These are phyloP conservation scores for Pygmarrhopalites habei DNA, from an alignment of 1,140 invertebrate genomes.

Conservation along the genomic window DNA sequence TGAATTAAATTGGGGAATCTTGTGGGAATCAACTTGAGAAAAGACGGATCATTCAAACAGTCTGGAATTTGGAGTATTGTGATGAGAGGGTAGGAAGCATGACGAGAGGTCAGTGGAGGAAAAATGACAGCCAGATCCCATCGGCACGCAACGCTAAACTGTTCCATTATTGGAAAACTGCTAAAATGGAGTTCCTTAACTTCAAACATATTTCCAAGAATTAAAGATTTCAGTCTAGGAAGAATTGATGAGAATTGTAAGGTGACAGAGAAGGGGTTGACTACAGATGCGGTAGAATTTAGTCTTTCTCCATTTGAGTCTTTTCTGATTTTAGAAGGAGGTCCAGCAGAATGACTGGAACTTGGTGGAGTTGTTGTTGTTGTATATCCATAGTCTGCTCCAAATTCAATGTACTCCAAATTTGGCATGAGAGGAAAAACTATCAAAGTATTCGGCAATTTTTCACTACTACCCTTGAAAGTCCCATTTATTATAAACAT, in stretches of 20 bases:
- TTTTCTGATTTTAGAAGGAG: not conserved
- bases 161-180: constrained; percentile 7
- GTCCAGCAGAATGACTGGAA: too few species aligned
- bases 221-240: constrained; percentile 5
- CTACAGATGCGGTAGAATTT: constrained; percentile 3
- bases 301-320: constrained; percentile 8
- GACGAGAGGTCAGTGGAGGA: not conserved
- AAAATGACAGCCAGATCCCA: constrained; percentile 27
- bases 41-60: constrained; percentile 23
- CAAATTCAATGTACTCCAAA: constrained; percentile 10
- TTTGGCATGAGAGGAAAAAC: constrained; percentile 5
- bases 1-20: constrained; percentile 19
- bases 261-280: constrained; percentile 10
- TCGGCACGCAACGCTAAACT: constrained; percentile 19
- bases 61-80: constrained; percentile 30
- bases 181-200: constrained; percentile 25
- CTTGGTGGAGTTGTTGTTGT: too few species aligned
- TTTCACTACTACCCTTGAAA: constrained; percentile 4
- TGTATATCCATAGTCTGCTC: constrained; percentile 18
- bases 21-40: constrained; percentile 15
- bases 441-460: constrained; percentile 4
- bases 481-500: constrained; percentile 17
- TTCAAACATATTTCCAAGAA: constrained; percentile 26
- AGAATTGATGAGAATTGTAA: constrained; percentile 14
- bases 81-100: not conserved